A percentile compares a stretch with the other conserved stretches of the same genome.
Conservation (phyloP, 2,113 vertebrate genomes). For the Alethe castanea region DNA sequence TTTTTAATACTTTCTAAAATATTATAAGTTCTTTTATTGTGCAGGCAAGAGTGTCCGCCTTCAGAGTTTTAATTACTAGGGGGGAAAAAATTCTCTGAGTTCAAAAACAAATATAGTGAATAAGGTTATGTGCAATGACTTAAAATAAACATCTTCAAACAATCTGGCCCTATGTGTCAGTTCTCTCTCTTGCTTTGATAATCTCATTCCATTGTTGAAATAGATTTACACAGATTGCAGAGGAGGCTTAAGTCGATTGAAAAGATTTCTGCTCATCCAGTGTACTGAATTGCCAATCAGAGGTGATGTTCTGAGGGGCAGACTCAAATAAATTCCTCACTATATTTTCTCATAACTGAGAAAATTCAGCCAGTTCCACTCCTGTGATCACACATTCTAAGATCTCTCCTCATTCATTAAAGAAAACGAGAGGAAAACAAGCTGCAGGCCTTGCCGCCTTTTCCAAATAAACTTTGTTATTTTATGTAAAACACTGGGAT, state of each 20-base stretch:
- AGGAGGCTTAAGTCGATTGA: not conserved
- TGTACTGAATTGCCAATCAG: not conserved
- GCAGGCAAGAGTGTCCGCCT: not conserved
- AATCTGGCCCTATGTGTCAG: constrained; percentile 44
- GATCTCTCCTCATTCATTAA: not conserved
- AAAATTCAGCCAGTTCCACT: not conserved
- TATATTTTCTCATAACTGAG: not conserved
- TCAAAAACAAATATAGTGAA: constrained; percentile 30
- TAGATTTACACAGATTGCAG: constrained; percentile 12
- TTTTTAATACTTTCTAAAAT: not conserved
- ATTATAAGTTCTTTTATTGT: not conserved
- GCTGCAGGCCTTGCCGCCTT: not conserved
- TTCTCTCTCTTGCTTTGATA: constrained; percentile 38
- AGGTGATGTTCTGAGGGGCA: constrained; percentile 10
- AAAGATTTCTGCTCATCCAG: not conserved
- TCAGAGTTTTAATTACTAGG: constrained; percentile 29
- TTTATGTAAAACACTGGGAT: constrained; percentile 31
- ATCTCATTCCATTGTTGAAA: constrained; percentile 29
- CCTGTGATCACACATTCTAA: not conserved
- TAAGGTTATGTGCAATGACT: constrained; percentile 19
- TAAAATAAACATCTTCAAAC: constrained; percentile 61
- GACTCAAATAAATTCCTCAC: not conserved
- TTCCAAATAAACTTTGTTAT: constrained; percentile 45
- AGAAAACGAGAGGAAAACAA: constrained; percentile 32
- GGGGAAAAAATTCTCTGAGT: not conserved